phyloP scores from a whole-genome alignment of 2,113 vertebrate genomes.

The Oreotrochilus melanogaster region DNA sequence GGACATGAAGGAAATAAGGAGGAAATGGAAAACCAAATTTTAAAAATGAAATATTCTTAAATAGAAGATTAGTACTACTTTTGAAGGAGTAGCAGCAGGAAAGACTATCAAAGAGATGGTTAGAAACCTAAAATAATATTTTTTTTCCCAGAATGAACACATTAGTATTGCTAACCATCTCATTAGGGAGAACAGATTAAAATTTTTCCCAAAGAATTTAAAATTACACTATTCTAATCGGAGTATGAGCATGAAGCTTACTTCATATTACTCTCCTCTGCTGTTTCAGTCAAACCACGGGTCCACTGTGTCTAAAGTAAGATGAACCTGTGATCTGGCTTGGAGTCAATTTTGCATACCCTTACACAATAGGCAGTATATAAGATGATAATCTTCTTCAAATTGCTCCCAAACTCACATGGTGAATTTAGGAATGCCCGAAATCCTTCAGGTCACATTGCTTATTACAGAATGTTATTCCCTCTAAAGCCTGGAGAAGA shows the following conservation, averaged over 20 bases:
- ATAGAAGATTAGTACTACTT: neutral
- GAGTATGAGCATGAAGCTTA: neutral
- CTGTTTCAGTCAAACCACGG: neutral
- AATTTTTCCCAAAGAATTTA: neutral
- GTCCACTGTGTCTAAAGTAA: neutral
- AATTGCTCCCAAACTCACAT: fast-evolving
- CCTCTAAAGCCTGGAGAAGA: neutral
- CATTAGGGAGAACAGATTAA: neutral
- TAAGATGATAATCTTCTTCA: neutral
- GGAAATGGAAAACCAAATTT: neutral
- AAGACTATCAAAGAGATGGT: neutral
- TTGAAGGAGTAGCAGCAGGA: neutral
- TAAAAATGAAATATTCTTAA: neutral
- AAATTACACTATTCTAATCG: fast-evolving
- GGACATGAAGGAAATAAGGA: neutral
- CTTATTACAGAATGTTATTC: neutral
- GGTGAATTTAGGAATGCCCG: neutral
- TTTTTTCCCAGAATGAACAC: neutral
- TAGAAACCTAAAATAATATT: neutral
- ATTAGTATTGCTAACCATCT: neutral
- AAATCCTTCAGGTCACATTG: fast-evolving
- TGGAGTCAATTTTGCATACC: neutral
- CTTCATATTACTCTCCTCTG: neutral
- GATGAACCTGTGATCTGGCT: neutral
- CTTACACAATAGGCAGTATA: fast-evolving